Conservation (phyloP, 2,113 vertebrate species). For the Cacatua alba region DNA sequence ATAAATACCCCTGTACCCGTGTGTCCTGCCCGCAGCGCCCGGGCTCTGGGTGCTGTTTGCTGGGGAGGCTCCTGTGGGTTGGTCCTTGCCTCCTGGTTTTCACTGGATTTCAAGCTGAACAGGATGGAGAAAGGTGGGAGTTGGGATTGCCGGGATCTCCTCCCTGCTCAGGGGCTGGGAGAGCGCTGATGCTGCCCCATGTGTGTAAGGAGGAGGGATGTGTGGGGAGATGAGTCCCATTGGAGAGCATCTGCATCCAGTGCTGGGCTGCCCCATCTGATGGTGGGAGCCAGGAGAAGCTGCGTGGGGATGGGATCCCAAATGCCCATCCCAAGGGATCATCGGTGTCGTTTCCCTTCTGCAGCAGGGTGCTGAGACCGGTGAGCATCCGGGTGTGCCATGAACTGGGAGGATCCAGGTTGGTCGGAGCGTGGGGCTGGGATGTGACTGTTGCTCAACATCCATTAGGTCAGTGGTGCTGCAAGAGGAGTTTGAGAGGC, state of each 20-base stretch:
- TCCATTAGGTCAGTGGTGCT: background rate
- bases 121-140: background rate
- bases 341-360: background rate
- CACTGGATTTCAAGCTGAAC: fast-evolving
- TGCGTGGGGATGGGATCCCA: fast-evolving
- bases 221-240: background rate
- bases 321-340: fast-evolving
- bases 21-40: background rate
- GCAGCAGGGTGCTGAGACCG: fast-evolving
- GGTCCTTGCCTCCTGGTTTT: background rate
- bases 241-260: fast-evolving
- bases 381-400: fast-evolving
- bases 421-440: fast-evolving
- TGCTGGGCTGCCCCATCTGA: background rate
- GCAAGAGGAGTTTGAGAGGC: background rate
- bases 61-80: background rate
- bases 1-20: slow-evolving; percentile 36
- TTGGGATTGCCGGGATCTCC: fast-evolving
- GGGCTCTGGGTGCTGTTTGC: background rate
- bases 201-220: background rate
- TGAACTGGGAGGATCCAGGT: fast-evolving
- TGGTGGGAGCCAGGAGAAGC: background rate
- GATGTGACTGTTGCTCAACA: fast-evolving
- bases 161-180: background rate
- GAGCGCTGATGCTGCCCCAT: background rate